A percentile compares a stretch with the other conserved stretches of the same genome.
phyloP scores from a whole-genome alignment of 2,888 invertebrate genomes.

The Sarcophaga subvicina region DNA sequence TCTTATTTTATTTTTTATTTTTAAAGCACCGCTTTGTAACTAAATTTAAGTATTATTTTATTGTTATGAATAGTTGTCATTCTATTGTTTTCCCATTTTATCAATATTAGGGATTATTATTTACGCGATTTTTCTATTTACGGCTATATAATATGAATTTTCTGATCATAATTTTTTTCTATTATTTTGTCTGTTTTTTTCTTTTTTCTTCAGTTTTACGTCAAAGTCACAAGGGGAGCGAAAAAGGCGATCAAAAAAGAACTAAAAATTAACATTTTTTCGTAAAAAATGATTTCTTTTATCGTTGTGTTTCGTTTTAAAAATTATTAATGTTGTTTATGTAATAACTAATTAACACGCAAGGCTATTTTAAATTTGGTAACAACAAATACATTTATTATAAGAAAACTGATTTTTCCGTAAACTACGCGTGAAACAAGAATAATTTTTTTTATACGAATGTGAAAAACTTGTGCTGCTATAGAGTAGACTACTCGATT shows the following conservation, averaged over 20 bases:
- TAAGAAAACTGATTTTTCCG: conserved; percentile 41
- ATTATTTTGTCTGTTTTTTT: conserved; percentile 10
- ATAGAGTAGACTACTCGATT: conserved; percentile 28
- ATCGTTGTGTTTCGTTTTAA: conserved; percentile 36
- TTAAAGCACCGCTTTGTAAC: conserved; percentile 50
- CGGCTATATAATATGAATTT: conserved; percentile 36
- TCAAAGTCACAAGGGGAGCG: conserved; percentile 72
- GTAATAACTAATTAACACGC: conserved; percentile 38
- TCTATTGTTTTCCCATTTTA: not conserved
- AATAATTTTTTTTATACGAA: conserved; percentile 41
- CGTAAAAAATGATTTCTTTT: conserved; percentile 26
- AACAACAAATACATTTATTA: conserved; percentile 42
- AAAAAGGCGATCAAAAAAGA: conserved; percentile 57
- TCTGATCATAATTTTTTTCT: conserved; percentile 24
- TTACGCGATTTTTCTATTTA: conserved; percentile 27
- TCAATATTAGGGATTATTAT: not conserved
- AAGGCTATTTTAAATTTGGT: conserved; percentile 28
- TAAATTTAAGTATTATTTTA: not conserved
- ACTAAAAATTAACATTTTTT: conserved; percentile 42
- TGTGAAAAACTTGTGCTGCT: conserved; percentile 45
- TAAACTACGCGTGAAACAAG: conserved; percentile 61
- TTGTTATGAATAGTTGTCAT: not conserved
- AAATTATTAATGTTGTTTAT: conserved; percentile 32
- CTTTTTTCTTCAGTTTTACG: conserved; percentile 69
- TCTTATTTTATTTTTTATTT: conserved; percentile 26